These are phyloP conservation scores for Leptodirus hochenwartii DNA, from an alignment of 2,888 invertebrate species.

Conservation along the genomic window DNA sequence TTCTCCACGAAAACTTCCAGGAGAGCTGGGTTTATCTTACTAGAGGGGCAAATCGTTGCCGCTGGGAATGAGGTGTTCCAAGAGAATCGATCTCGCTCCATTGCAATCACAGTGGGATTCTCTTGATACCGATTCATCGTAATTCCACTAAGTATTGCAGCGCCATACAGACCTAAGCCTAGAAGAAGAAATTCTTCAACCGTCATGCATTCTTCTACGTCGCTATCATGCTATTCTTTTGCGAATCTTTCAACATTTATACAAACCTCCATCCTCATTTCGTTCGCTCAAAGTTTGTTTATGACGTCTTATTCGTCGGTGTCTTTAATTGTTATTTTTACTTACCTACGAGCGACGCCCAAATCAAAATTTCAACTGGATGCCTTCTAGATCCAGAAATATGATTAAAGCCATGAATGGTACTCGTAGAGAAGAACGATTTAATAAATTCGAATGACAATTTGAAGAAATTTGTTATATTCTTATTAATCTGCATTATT, in stretches of 20 bases:
- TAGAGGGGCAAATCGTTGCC: conserved; percentile 46
- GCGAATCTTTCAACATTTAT: no score
- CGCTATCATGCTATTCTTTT: no score
- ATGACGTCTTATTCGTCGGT: no score
- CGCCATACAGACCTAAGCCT: conserved; percentile 19
- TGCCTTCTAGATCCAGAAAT: conserved; percentile 17
- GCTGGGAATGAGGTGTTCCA: conserved; percentile 57
- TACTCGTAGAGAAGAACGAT: conserved; percentile 19
- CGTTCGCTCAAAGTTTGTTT: no score
- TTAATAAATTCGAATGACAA: conserved; percentile 6
- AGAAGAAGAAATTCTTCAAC: no score
- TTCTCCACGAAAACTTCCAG: conserved; percentile 26
- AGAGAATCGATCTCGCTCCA: conserved; percentile 51
- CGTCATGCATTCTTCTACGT: no score
- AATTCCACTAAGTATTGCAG: conserved; percentile 27
- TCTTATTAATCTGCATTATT: no score
- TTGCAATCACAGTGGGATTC: conserved; percentile 53
- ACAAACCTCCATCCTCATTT: no score
- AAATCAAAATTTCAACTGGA: conserved; percentile 18
- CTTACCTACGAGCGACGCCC: conserved; percentile 17
- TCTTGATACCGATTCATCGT: conserved; percentile 48
- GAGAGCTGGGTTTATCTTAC: conserved; percentile 34
- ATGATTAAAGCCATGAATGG: conserved; percentile 22
- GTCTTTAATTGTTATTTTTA: no score
- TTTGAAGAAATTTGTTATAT: no score